Base-by-base conservation (phyloP, 2,888 invertebrate species). In the Dicyrtomina minuta region DNA sequence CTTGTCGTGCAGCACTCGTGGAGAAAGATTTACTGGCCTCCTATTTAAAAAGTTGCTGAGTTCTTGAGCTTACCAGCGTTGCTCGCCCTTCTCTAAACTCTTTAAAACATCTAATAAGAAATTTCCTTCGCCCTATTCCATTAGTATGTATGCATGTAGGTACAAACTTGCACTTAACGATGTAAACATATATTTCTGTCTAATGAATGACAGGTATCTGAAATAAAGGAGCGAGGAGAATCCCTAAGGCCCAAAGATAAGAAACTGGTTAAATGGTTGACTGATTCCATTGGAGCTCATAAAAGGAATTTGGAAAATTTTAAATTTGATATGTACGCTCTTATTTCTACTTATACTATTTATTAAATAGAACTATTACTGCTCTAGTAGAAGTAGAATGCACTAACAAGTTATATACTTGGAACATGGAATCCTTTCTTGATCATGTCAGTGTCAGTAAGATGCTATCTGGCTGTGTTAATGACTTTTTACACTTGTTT, bases 221-320 rank as follows among this genome's bases (percentile, higher is more conserved):
- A 76, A 70, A 70, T 71, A 1, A 76, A 75, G 60, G 77, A 77
- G 22, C 61, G 74, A n/a, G 77, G 77, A 24, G 72, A 76, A 61
- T 74, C 77, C 5, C 62, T 77, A 12, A 51, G 74, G 49, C 76
- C 77, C 15, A 77, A 77, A 61, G 76, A 76, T 49, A 71, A 70
- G 20, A 76, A 76, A 53, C 70, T 77, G 64, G 77, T 76, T 41
- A 72, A 74, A 69, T 71, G 72, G 73, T 60, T 77, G 10, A 74
- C 70, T 15, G 74, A 76, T 33, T 73, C 77, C 5, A 68, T 72
- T 15, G 69, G 68, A 39, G 75, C 77, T 6, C 77, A 77, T 58
- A 75, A 75, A 65, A 60, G 76, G 41, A 77, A 77, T 68, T 49
- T 77, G 26, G 71, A 53, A 13, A 72, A 73, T 41, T 76, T 74